phyloP scores from a whole-genome alignment of 2,888 invertebrate genomes.

The Dicyrtoma fusca region DNA sequence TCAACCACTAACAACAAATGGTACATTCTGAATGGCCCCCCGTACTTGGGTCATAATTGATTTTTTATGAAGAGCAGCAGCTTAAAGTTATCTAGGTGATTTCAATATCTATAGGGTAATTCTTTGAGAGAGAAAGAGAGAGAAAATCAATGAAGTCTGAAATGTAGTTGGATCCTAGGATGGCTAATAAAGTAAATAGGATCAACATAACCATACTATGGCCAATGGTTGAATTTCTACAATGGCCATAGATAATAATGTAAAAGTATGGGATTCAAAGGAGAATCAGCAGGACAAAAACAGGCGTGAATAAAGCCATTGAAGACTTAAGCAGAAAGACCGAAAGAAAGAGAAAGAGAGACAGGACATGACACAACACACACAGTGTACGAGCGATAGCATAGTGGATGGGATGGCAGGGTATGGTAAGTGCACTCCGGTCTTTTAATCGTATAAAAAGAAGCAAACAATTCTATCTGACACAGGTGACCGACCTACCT shows the following conservation, averaged over 20 bases:
- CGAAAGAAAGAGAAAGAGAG: background rate
- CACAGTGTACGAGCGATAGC: too few relatives aligned
- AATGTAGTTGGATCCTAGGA: slow-evolving; percentile 8
- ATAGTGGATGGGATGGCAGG: too few relatives aligned
- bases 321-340: slow-evolving; percentile 18
- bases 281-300: slow-evolving; percentile 32
- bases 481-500: slow-evolving; percentile 27
- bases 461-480: background rate
- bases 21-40: too few relatives aligned
- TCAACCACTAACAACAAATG: too few relatives aligned
- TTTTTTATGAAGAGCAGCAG: slow-evolving; percentile 8
- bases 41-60: background rate
- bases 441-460: background rate
- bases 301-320: slow-evolving; percentile 32
- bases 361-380: slow-evolving; percentile 2
- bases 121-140: background rate
- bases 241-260: slow-evolving; percentile 18
- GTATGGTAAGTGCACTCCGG: too few relatives aligned
- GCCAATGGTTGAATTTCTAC: slow-evolving; percentile 8
- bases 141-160: slow-evolving; percentile 15
- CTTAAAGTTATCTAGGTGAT: background rate
- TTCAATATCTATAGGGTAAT: background rate
- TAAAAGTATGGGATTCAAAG: slow-evolving; percentile 26
- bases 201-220: slow-evolving; percentile 7
- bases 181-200: slow-evolving; percentile 24